These are phyloP conservation scores for Orchestia grillus DNA, from an alignment of 1,140 invertebrate genomes.

Conservation along the genomic window DNA sequence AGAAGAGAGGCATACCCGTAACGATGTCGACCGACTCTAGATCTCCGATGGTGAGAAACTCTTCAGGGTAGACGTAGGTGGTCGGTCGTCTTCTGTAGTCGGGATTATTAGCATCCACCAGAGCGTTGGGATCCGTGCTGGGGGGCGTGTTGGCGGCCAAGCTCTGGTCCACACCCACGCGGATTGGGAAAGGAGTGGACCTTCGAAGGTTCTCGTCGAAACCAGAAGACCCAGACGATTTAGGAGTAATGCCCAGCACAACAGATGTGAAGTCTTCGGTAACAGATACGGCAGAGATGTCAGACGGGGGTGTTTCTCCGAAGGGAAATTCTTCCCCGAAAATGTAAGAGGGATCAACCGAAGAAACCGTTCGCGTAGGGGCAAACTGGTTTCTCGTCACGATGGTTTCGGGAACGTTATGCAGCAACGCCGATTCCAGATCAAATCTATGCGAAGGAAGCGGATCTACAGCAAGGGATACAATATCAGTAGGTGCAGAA, in stretches of 20 bases:
- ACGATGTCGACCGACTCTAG: not conserved
- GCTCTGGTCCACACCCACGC: not conserved
- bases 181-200: not conserved
- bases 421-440: not conserved
- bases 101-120: not conserved
- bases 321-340: not conserved
- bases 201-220: not conserved
- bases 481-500: not conserved
- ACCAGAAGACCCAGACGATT: conserved; percentile 12
- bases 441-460: not conserved
- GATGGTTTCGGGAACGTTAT: conserved; percentile 19
- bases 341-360: not conserved
- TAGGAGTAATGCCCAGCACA: not conserved
- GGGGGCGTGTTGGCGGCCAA: not conserved
- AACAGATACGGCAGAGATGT: not conserved
- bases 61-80: conserved; percentile 28
- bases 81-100: not conserved
- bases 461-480: not conserved
- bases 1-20: not conserved
- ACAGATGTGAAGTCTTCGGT: not conserved
- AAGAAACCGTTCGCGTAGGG: not conserved
- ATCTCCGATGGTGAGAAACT: not conserved
- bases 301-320: not conserved
- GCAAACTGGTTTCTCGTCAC: not conserved
- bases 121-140: not conserved